These are phyloP conservation scores for Drosophila sucinea DNA, from an alignment of 1,140 invertebrate genomes.

Conservation along the genomic window DNA sequence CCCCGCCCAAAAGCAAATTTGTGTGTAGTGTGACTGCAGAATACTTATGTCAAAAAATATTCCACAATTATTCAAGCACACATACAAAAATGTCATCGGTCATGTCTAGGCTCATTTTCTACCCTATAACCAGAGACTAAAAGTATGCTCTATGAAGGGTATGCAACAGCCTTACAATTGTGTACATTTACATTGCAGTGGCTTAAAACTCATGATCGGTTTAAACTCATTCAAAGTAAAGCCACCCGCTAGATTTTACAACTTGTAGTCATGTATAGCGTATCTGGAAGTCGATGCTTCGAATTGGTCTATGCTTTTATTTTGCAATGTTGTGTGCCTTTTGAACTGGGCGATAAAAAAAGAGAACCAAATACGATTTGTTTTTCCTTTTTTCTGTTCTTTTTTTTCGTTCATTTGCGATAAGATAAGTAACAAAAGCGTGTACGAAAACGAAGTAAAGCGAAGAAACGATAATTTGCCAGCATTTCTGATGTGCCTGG, in stretches of 20 bases:
- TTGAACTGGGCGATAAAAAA: constrained; percentile 67
- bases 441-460: constrained; percentile 20
- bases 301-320: constrained; percentile 45
- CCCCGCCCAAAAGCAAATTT: background rate
- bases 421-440: constrained; percentile 66
- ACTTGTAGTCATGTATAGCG: background rate
- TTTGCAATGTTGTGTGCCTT: constrained; percentile 58
- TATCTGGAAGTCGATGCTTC: constrained; percentile 22
- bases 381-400: background rate
- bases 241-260: no score
- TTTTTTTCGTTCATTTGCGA: constrained; percentile 30
- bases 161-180: background rate
- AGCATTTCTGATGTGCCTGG: constrained; percentile 12
- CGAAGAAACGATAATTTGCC: constrained; percentile 29
- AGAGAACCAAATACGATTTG: constrained; percentile 38
- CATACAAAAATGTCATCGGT: constrained; percentile 48
- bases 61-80: constrained; percentile 13
- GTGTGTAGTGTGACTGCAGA: background rate
- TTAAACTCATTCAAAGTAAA: no score
- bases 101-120: constrained; percentile 32
- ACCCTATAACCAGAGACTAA: background rate
- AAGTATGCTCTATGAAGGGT: background rate
- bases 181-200: no score
- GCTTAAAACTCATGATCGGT: no score
- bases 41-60: constrained; percentile 27